phyloP scores from a whole-genome alignment of 2,888 invertebrate species.

The Xestia sexstrigata region DNA sequence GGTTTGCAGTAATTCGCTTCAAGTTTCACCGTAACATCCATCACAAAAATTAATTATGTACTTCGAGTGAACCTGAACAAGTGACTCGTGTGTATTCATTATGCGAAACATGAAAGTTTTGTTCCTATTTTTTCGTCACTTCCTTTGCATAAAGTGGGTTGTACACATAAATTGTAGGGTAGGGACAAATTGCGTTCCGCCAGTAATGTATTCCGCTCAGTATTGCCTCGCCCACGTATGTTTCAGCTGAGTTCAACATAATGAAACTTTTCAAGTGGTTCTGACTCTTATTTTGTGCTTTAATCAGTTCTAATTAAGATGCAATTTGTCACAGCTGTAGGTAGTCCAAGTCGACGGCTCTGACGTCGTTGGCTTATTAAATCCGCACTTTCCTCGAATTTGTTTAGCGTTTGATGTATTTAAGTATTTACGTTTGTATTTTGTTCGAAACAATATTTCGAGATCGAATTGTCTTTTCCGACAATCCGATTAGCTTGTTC shows the following conservation, averaged over 20 bases:
- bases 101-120: conserved; percentile 68
- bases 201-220: conserved; percentile 83
- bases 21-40: conserved; percentile 43
- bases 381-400: conserved; percentile 31
- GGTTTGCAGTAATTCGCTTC: conserved; percentile 62
- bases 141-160: conserved; percentile 83
- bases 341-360: conserved; percentile 41
- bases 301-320: conserved; percentile 81
- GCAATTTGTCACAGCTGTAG: conserved; percentile 73
- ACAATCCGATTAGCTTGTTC: conserved; percentile 17
- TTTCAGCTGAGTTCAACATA: conserved; percentile 80
- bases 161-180: conserved; percentile 86
- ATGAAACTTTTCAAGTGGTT: conserved; percentile 81
- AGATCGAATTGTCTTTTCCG: conserved; percentile 8
- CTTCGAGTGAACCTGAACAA: conserved; percentile 60
- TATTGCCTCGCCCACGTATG: conserved; percentile 77
- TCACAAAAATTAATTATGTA: conserved; percentile 57
- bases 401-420: conserved; percentile 43
- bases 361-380: conserved; percentile 47
- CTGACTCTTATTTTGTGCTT: conserved; percentile 80
- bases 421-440: conserved; percentile 34
- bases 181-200: conserved; percentile 85
- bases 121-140: conserved; percentile 79
- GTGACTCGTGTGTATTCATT: conserved; percentile 73
- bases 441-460: conserved; percentile 37